Percentiles rank a stretch among this genome's conserved stretches.
Conservation (phyloP, 2,113 vertebrate genomes). For the Pituophis catenifer region DNA sequence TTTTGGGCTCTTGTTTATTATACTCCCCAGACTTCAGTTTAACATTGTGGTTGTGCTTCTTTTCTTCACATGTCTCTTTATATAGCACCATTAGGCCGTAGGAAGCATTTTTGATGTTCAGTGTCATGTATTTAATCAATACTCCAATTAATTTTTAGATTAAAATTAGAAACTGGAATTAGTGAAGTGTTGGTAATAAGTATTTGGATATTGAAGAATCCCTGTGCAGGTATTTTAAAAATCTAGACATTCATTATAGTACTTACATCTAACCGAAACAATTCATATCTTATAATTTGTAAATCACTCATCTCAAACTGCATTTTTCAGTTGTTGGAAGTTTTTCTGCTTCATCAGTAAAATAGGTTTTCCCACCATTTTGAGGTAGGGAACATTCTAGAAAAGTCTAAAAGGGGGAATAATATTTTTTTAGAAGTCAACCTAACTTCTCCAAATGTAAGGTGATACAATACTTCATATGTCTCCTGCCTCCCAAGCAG, state of each 20-base stretch:
- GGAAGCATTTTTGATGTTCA: conserved; percentile 26
- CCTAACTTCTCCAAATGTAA: background rate
- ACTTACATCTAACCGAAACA: background rate
- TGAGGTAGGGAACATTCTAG: background rate
- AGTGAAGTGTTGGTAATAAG: background rate
- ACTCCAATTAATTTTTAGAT: conserved; percentile 9
- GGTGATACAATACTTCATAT: background rate
- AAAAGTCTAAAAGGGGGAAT: background rate
- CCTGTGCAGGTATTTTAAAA: background rate
- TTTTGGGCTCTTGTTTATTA: conserved; percentile 47
- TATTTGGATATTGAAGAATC: background rate
- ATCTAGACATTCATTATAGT: background rate
- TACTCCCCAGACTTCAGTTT: conserved; percentile 37
- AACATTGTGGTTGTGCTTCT: conserved; percentile 35
- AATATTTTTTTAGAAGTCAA: background rate
- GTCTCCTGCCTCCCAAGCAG: background rate
- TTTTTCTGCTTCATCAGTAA: background rate
- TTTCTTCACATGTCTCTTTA: conserved; percentile 20
- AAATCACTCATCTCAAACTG: background rate
- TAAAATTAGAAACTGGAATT: background rate
- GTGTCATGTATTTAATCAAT: conserved; percentile 18
- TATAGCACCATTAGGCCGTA: conserved; percentile 31
- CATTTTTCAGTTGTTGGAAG: background rate
- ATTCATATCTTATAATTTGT: background rate
- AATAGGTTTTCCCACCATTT: background rate